phyloP scores from a whole-genome alignment of 2,797 vertebrate species.

The Epinephelus coioides region DNA sequence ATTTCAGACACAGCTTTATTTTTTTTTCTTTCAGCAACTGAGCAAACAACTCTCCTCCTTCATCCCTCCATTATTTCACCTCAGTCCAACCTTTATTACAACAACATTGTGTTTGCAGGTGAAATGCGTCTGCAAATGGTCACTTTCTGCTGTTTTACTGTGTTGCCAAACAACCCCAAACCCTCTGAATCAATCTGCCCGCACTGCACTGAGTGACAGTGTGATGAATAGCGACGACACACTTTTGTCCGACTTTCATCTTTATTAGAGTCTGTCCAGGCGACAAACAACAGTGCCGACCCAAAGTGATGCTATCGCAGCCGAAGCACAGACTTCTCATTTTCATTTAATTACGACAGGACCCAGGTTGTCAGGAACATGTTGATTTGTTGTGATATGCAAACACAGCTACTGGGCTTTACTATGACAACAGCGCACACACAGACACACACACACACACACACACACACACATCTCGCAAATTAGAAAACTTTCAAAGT shows the following conservation, averaged over 20 bases:
- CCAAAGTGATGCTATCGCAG: conserved; percentile 55
- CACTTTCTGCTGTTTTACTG: conserved; percentile 6
- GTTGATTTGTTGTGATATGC: conserved; percentile 73
- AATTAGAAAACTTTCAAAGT: conserved; percentile 70
- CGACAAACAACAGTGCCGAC: conserved; percentile 28
- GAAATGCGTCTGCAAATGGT: conserved; percentile 12
- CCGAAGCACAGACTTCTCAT: conserved; percentile 64
- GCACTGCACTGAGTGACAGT: conserved; percentile 6
- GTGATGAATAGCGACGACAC: conserved; percentile 50
- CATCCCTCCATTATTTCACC: too few species aligned
- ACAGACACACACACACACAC: not conserved
- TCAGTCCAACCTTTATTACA: too few species aligned
- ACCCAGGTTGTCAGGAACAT: conserved; percentile 69
- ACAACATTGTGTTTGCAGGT: not conserved
- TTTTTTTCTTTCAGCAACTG: not conserved
- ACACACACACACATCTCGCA: conserved; percentile 30
- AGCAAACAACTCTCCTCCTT: too few species aligned
- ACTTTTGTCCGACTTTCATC: conserved; percentile 36
- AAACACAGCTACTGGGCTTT: conserved; percentile 54
- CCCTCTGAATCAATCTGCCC: conserved; percentile 7
- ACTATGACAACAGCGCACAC: conserved; percentile 37
- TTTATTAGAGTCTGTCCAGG: conserved; percentile 53
- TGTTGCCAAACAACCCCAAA: not conserved
- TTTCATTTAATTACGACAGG: conserved; percentile 74
- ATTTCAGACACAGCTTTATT: not conserved